A percentile compares a stretch with the other conserved stretches of the same genome.
phyloP scores from a whole-genome alignment of 2,797 vertebrate species.

The Potorous gilbertii region DNA sequence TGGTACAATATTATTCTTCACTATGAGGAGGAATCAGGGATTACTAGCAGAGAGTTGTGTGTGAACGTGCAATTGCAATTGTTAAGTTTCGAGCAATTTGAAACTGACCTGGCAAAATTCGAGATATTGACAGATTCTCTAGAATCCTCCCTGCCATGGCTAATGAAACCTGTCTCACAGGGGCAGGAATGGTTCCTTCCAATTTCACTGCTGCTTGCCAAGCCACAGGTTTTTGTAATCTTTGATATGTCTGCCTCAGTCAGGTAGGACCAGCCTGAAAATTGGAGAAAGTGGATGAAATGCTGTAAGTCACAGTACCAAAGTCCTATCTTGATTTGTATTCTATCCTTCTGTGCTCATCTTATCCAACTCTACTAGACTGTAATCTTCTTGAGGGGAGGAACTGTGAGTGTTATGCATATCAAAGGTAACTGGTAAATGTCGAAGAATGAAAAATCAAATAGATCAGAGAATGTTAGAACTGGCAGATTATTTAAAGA shows the following conservation, averaged over 20 bases:
- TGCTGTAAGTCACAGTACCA: not conserved
- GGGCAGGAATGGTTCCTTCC: not conserved
- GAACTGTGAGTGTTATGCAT: not conserved
- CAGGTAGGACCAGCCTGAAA: not conserved
- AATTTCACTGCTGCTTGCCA: not conserved
- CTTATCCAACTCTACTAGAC: not conserved
- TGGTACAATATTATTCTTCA: not conserved
- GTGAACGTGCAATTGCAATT: not conserved
- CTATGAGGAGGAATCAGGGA: not conserved
- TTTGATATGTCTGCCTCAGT: not conserved
- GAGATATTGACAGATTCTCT: not conserved
- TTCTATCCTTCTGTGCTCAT: not conserved
- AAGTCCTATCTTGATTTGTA: not conserved
- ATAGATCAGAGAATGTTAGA: not conserved
- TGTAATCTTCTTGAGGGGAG: not conserved
- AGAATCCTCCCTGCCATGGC: not conserved
- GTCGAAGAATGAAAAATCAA: not conserved
- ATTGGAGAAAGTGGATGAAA: not conserved
- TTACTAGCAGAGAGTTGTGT: not conserved
- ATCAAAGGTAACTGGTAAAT: not conserved
- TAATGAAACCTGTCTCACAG: not conserved
- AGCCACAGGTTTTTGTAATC: not conserved
- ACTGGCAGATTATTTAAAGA: not conserved
- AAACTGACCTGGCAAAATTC: not conserved
- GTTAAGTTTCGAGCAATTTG: not conserved